Conservation (phyloP, 2,888 invertebrate species). For the Sisyra nigra region DNA sequence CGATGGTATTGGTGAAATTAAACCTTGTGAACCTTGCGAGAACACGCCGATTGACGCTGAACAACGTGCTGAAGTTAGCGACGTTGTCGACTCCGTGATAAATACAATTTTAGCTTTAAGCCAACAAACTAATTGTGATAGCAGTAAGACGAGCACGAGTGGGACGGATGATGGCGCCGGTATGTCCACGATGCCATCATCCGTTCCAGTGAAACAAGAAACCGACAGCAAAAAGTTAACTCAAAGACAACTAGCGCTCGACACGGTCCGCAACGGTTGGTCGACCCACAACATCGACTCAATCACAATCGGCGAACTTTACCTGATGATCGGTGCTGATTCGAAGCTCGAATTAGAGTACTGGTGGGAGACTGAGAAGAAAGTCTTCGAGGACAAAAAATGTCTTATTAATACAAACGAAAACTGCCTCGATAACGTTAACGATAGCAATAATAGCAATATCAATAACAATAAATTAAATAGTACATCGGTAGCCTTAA, state of each 20-base stretch:
- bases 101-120: conserved; percentile 21
- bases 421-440: conserved; percentile 11
- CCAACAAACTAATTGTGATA: conserved; percentile 32
- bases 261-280: conserved; percentile 51
- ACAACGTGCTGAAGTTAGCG: conserved; percentile 11
- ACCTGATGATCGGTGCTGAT: conserved; percentile 68
- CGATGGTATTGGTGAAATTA: no score
- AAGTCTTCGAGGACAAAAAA: conserved; percentile 9
- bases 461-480: conserved; percentile 9
- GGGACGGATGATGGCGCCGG: conserved; percentile 23
- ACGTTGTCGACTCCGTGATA: conserved; percentile 20
- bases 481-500: conserved; percentile 25
- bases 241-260: conserved; percentile 1
- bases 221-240: conserved; percentile 9
- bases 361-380: conserved; percentile 45
- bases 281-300: conserved; percentile 57
- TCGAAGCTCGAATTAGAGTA: conserved; percentile 63
- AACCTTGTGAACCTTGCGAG: background rate
- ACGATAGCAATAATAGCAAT: no score
- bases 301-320: conserved; percentile 77
- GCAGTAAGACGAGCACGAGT: conserved; percentile 37
- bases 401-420: conserved; percentile 6
- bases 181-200: no score
- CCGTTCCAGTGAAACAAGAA: conserved; percentile 9
- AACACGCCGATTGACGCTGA: background rate